Conservation (phyloP, 2,797 vertebrate genomes). For the Cirrhinus mrigala region DNA sequence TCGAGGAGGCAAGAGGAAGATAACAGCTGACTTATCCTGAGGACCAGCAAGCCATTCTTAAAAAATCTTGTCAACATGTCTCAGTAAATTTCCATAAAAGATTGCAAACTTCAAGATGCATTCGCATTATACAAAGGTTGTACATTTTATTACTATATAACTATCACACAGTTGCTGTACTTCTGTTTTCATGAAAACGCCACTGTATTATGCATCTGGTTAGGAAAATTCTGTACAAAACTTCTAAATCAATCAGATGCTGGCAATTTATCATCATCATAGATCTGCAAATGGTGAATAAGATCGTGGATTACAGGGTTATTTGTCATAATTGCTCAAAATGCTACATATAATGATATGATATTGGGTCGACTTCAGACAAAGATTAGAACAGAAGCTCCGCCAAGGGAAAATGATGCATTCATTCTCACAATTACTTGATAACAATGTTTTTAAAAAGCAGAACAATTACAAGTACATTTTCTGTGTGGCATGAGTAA, state of each 20-base stretch:
- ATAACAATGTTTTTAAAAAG: constrained; percentile 12
- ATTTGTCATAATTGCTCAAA: constrained; percentile 15
- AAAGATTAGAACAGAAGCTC: constrained; percentile 13
- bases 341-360: not conserved
- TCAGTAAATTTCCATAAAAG: not conserved
- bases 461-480: not conserved
- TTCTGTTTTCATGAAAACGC: not conserved
- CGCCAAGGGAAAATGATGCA: not conserved
- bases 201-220: not conserved
- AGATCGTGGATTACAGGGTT: not conserved
- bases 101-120: not conserved
- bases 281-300: constrained; percentile 2
- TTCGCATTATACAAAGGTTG: not conserved
- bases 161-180: not conserved
- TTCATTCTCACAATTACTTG: not conserved
- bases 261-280: not conserved
- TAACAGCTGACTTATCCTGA: constrained; percentile 68
- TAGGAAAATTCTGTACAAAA: not conserved
- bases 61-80: not conserved
- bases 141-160: not conserved
- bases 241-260: not conserved
- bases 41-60: constrained; percentile 59
- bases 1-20: constrained; percentile 67
- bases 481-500: not conserved
- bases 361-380: not conserved